Conservation (phyloP, 2,113 vertebrate genomes). For the Edolisoma coerulescens region DNA sequence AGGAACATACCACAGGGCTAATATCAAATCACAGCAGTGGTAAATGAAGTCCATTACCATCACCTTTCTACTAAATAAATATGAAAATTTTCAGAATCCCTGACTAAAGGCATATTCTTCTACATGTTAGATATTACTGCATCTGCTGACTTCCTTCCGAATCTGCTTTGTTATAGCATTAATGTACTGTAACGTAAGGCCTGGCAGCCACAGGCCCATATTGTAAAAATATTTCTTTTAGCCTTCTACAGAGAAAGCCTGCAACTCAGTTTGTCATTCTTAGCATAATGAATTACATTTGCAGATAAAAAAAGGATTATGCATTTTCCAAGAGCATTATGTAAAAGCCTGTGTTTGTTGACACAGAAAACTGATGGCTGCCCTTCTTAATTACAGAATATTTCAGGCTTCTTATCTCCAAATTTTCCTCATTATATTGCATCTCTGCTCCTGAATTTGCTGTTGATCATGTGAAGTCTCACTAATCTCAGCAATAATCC, state of each 20-base stretch:
- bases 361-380: neutral
- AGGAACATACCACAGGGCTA: neutral
- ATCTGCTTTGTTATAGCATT: neutral
- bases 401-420: neutral
- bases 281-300: neutral
- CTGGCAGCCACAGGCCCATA: neutral
- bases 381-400: neutral
- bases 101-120: neutral
- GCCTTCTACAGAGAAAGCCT: neutral
- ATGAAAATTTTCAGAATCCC: neutral
- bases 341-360: neutral
- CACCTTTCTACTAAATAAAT: neutral
- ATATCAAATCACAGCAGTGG: neutral
- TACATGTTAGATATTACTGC: neutral
- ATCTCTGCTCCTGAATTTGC: neutral
- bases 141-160: neutral
- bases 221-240: neutral
- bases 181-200: neutral
- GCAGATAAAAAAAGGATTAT: neutral
- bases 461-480: neutral
- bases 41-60: neutral
- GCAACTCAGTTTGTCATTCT: neutral
- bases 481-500: neutral
- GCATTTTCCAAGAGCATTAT: neutral
- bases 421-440: neutral